phyloP scores from a whole-genome alignment of 2,113 vertebrate species.

The Dasyprocta punctata region DNA sequence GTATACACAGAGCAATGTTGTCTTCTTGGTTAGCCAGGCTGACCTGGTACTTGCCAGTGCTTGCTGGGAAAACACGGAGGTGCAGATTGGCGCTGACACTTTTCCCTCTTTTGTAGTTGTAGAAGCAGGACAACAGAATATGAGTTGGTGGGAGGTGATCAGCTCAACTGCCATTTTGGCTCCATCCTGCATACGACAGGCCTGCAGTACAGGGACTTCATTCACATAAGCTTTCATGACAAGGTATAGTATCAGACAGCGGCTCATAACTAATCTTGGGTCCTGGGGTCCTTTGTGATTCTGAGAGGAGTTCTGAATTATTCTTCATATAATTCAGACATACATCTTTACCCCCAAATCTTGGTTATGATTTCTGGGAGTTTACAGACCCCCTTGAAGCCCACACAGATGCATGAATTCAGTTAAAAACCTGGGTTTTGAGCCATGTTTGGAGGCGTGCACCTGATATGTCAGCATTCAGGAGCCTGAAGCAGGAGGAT shows the following conservation, averaged over 20 bases:
- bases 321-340: not conserved
- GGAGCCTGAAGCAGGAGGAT: not conserved
- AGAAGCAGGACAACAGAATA: slow-evolving; percentile 85
- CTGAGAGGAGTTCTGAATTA: too few relatives aligned
- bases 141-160: slow-evolving; percentile 92
- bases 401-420: not conserved
- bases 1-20: not conserved
- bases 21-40: not conserved
- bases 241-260: slow-evolving; percentile 84
- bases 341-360: fast-evolving
- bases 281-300: not conserved
- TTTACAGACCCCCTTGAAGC: not conserved
- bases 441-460: not conserved
- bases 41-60: too few relatives aligned
- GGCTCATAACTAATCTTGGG: not conserved
- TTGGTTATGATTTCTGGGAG: fast-evolving
- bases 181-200: slow-evolving; percentile 94
- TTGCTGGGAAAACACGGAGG: not conserved
- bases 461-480: not conserved
- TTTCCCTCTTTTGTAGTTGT: slow-evolving; percentile 86
- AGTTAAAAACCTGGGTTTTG: not conserved
- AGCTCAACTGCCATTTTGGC: slow-evolving; percentile 92
- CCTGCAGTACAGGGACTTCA: slow-evolving; percentile 96
- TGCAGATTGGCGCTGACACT: fast-evolving
- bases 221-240: slow-evolving; percentile 97